Evolutionary conservation across 2,888 invertebrate genomes (phyloP), one percentile per base, ranked within the genome.

Genomic region (Hyalella azteca): DNA sequence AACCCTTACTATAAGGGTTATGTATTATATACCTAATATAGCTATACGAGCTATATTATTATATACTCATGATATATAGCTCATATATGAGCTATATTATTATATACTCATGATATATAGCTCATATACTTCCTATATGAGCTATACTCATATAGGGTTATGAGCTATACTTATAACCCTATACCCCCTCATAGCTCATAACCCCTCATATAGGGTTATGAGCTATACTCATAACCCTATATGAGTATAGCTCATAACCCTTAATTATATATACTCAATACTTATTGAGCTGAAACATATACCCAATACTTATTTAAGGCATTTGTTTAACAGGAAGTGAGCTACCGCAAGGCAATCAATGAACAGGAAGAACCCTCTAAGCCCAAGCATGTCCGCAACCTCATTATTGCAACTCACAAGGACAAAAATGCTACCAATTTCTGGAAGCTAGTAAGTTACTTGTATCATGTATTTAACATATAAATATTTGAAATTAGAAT

Each of bases 291-390:
- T 49, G 19, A 49, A n/a, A 49, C 29, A 29, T 54, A 0, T 54
- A 11, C 4, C 22, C 1, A 54, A 1, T 11, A 26, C 9, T 54
- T 54, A 7, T 26, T 26, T 13, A 22, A 11, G 4, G 22, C 54
- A 54, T 48, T 76, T 77, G 3, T 41, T 66, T 66, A 45, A 29
- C 79, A 84, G 84, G 84, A 84, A 59, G 78, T 75, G n/a, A 84
- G 84, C 54, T 82, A 59, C 54, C 77, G 81, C 13, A 99, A 99
- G 89, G 91, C 90, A 15, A 88, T 91, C 80, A 90, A 89, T 85
- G 87, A 87, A 80, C 87, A 87, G 77, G 91, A 91, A 85, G 87
- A 88, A 26, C 90, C 91, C n/a, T 88, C 90, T 29, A 91, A 91
- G 86, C 90, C 90, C 85, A 91, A 91, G 85, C 91, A 91, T 87